Evolutionary conservation across 2,113 vertebrate species (phyloP).

Genomic region (Platichthys flesus): DNA sequence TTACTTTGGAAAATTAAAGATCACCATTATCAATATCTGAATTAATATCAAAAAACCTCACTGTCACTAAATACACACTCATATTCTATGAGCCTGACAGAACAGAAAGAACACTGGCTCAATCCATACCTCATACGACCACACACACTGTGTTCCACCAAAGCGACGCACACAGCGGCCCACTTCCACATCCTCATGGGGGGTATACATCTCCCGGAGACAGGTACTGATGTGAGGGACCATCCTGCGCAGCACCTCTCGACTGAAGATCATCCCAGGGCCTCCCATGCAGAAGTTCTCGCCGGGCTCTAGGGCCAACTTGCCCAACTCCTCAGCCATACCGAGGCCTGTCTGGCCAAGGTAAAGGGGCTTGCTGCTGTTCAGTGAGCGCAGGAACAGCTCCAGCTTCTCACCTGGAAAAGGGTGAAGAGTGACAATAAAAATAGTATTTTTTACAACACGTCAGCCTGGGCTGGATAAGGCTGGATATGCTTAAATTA

Average conservation of each 20-base stretch:
- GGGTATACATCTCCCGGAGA: conserved; percentile 89
- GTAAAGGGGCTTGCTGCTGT: conserved; percentile 92
- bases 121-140: conserved; percentile 88
- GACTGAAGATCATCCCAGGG: conserved; percentile 89
- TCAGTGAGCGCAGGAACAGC: conserved; percentile 90
- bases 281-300: conserved; percentile 94
- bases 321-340: conserved; percentile 86
- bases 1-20: too few species aligned
- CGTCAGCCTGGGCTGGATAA: background rate
- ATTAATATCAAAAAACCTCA: too few species aligned
- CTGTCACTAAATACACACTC: background rate
- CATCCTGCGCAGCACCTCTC: conserved; percentile 87
- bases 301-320: conserved; percentile 88
- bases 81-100: background rate
- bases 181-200: conserved; percentile 90
- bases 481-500: background rate
- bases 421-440: background rate
- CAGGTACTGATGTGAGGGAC: conserved; percentile 88
- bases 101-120: background rate
- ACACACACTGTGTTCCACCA: conserved; percentile 89
- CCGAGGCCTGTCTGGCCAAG: conserved; percentile 90
- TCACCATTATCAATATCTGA: too few species aligned
- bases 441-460: background rate
- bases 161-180: conserved; percentile 89
- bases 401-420: conserved; percentile 86